phyloP scores from a whole-genome alignment of 2,888 invertebrate genomes.

The Nasonovia ribisnigri region DNA sequence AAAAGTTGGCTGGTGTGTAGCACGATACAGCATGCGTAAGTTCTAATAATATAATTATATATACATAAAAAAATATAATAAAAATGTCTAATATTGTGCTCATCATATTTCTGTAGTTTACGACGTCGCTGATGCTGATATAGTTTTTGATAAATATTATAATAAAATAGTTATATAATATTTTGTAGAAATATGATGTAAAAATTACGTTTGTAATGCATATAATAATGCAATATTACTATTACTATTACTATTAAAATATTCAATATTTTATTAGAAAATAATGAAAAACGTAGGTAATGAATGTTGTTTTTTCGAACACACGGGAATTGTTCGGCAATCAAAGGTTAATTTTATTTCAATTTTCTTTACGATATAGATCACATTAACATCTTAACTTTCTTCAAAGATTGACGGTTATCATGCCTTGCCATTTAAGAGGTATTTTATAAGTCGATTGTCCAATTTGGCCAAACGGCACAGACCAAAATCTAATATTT shows the following conservation, averaged over 20 bases:
- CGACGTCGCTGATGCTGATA: background rate
- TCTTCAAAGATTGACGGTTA: background rate
- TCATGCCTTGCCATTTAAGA: background rate
- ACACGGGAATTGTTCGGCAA: background rate
- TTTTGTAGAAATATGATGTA: background rate
- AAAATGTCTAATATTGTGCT: background rate
- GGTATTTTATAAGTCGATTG: background rate
- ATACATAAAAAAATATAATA: background rate
- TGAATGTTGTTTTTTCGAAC: background rate
- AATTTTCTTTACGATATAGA: background rate
- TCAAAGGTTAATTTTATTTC: background rate
- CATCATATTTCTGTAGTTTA: background rate
- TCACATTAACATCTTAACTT: background rate
- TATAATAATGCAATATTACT: too few relatives aligned
- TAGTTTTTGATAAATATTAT: background rate
- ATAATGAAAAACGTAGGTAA: background rate
- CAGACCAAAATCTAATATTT: background rate
- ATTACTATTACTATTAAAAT: background rate
- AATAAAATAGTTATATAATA: background rate
- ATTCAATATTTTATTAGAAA: background rate
- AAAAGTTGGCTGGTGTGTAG: background rate
- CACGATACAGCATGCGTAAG: background rate
- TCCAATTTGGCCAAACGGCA: background rate
- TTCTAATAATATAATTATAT: background rate
- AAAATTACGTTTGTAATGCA: background rate